These are phyloP conservation scores for Silurus glanis DNA, from an alignment of 2,113 vertebrate genomes.

Conservation along the genomic window DNA sequence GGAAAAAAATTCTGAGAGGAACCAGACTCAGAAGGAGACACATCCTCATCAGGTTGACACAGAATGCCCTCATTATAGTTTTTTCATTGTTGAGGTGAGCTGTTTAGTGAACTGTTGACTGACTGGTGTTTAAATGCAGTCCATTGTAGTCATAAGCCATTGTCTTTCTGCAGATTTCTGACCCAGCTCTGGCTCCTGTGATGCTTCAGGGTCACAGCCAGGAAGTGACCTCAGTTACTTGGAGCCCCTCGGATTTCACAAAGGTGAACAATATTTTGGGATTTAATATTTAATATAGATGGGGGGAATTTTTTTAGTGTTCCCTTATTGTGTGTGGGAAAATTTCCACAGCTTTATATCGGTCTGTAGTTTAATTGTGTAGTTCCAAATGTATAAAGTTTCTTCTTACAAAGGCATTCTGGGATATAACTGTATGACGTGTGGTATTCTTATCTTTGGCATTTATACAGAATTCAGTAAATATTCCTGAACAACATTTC, in stretches of 20 bases:
- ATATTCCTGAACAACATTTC: not conserved
- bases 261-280: conserved; percentile 75
- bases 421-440: not conserved
- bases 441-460: not conserved
- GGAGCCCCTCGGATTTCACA: conserved; percentile 93
- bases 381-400: not conserved
- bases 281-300: not conserved
- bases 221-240: conserved; percentile 92
- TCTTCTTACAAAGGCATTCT: not conserved
- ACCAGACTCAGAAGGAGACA: too few species aligned
- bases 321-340: not conserved
- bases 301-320: not conserved
- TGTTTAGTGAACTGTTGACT: too few species aligned
- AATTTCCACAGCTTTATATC: not conserved
- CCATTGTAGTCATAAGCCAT: not conserved
- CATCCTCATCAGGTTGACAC: too few species aligned
- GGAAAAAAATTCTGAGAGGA: too few species aligned
- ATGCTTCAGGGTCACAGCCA: conserved; percentile 87
- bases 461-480: not conserved
- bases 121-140: too few species aligned
- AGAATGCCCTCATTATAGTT: too few species aligned
- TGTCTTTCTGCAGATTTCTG: conserved; percentile 76
- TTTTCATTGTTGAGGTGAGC: too few species aligned
- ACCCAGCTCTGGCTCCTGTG: conserved; percentile 78
- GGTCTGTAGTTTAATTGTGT: not conserved